phyloP scores from a whole-genome alignment of 2,888 invertebrate genomes.

The Antheraea yamamai region DNA sequence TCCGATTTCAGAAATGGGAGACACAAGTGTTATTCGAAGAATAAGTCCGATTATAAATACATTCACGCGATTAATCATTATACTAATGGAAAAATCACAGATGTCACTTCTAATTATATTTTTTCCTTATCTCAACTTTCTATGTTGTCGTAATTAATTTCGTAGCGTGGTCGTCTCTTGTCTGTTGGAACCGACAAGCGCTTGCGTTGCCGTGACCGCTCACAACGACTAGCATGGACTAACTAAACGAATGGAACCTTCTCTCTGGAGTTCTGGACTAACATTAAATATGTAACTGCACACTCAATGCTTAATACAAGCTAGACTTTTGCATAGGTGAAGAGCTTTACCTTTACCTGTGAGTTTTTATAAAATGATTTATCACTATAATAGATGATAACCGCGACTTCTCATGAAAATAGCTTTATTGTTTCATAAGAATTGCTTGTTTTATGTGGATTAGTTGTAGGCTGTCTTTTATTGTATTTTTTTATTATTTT shows the following conservation, averaged over 20 bases:
- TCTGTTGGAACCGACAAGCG: slow-evolving; percentile 38
- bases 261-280: slow-evolving; percentile 7
- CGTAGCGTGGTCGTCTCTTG: slow-evolving; percentile 20
- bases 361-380: background rate
- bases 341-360: background rate
- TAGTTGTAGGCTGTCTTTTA: too few species aligned
- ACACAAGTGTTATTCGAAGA: slow-evolving; percentile 64
- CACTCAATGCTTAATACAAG: background rate
- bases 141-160: slow-evolving; percentile 23
- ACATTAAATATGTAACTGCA: slow-evolving; percentile 3
- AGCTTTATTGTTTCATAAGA: too few species aligned
- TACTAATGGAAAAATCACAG: slow-evolving; percentile 23
- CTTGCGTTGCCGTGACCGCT: slow-evolving; percentile 32
- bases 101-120: background rate
- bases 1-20: slow-evolving; percentile 67
- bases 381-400: background rate
- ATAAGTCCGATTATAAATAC: slow-evolving; percentile 64
- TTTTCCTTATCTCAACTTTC: background rate
- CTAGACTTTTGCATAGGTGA: background rate
- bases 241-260: slow-evolving; percentile 11
- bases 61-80: slow-evolving; percentile 53
- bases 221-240: slow-evolving; percentile 28
- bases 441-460: too few species aligned
- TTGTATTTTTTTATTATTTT: too few species aligned
- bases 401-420: too few species aligned